These are phyloP conservation scores for Penaeus indicus DNA, from an alignment of 1,140 invertebrate species.

Conservation along the genomic window DNA sequence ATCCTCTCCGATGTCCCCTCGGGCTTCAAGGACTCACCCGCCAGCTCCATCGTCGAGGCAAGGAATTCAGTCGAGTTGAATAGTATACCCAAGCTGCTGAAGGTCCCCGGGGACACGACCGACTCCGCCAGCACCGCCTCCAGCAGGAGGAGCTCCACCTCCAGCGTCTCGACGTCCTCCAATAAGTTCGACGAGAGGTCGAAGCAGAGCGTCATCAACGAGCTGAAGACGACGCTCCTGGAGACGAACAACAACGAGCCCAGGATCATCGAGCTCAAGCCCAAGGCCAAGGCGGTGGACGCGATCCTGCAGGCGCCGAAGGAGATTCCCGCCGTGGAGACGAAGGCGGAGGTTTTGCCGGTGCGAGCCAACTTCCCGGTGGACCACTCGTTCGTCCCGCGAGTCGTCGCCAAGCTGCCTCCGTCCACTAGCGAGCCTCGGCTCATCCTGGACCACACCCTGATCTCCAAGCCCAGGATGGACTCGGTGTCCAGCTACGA, in stretches of 20 bases:
- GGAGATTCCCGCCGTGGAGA: too few species aligned
- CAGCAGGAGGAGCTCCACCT: not conserved
- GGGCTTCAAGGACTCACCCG: conserved; percentile 15
- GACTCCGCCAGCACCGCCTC: too few species aligned
- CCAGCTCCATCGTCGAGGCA: not conserved
- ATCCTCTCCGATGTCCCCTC: not conserved
- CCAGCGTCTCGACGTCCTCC: not conserved
- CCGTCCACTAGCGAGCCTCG: not conserved
- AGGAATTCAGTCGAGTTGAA: not conserved
- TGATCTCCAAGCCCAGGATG: not conserved
- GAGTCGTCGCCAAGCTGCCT: conserved; percentile 15
- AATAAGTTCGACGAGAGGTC: conserved; percentile 17
- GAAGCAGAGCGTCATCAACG: conserved; percentile 42
- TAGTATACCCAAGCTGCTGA: not conserved
- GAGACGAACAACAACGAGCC: conserved; percentile 46
- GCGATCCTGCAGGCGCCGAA: too few species aligned
- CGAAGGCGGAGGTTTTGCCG: not conserved
- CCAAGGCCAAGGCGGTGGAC: conserved; percentile 7
- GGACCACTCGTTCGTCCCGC: not conserved
- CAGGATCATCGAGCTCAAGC: conserved; percentile 43
- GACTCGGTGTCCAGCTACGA: conserved; percentile 62
- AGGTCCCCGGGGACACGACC: too few species aligned
- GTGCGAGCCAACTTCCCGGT: not conserved
- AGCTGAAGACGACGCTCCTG: conserved; percentile 38
- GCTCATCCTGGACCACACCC: not conserved